Percentiles rank a stretch among this genome's conserved stretches.
These are phyloP conservation scores for Peromyscus californicus DNA, from an alignment of 2,113 vertebrate species.

Conservation along the genomic window DNA sequence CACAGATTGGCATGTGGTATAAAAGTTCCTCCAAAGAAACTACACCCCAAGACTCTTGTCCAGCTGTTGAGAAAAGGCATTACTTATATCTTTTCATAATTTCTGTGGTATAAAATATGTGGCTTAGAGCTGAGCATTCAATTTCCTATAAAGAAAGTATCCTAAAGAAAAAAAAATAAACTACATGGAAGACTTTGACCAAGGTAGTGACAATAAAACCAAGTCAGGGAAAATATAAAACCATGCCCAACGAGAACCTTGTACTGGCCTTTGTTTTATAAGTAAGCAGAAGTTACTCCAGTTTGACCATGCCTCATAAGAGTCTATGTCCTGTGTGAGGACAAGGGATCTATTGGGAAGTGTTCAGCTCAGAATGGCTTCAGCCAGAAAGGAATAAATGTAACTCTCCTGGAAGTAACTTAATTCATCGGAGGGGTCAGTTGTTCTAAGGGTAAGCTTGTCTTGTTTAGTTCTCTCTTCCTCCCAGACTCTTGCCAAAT, in stretches of 20 bases:
- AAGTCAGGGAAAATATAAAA: background rate
- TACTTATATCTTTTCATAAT: background rate
- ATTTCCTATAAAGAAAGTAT: background rate
- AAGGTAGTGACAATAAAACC: slow-evolving; percentile 18
- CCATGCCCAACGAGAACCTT: background rate
- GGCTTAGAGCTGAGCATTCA: background rate
- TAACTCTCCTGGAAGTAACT: background rate
- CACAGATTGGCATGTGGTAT: background rate
- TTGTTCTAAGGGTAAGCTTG: background rate
- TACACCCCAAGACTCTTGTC: background rate
- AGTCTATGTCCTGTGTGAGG: background rate
- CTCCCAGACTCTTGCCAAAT: background rate
- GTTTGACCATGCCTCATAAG: background rate
- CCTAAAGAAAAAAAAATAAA: background rate
- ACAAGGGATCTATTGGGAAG: background rate
- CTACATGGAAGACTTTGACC: background rate
- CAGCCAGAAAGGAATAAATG: background rate
- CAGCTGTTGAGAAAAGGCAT: background rate
- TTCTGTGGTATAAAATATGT: background rate
- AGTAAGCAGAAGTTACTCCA: background rate
- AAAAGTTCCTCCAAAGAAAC: background rate
- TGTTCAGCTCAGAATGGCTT: background rate
- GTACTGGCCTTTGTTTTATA: background rate
- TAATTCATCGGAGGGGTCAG: background rate
- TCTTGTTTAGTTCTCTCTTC: background rate